Conservation (phyloP, 2,113 vertebrate species). For the Psophia crepitans region DNA sequence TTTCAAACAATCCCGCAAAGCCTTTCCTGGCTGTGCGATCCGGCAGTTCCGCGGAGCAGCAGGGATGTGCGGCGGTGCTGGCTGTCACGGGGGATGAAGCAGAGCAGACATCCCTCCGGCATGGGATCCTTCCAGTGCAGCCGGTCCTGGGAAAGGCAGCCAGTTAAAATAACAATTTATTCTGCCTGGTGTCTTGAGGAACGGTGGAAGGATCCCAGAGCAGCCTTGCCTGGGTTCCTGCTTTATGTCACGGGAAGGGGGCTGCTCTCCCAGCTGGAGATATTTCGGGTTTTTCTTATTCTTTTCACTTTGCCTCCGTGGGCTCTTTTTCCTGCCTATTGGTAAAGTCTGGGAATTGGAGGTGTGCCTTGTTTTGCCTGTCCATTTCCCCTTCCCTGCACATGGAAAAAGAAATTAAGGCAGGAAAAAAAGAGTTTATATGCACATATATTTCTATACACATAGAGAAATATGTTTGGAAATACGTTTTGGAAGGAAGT, state of each 20-base stretch:
- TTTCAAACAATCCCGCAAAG: background rate
- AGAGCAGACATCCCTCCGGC: background rate
- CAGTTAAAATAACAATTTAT: slow-evolving; percentile 58
- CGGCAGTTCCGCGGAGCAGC: fast-evolving
- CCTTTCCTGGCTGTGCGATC: fast-evolving
- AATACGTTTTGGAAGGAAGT: background rate
- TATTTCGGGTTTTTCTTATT: background rate
- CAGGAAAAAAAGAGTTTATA: no score
- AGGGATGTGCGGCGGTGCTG: background rate
- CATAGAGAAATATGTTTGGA: background rate
- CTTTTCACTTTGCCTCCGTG: background rate
- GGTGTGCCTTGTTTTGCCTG: background rate
- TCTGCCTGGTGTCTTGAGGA: background rate
- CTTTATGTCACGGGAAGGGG: background rate
- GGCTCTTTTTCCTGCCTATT: background rate
- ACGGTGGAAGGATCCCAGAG: slow-evolving; percentile 23
- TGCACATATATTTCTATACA: no score
- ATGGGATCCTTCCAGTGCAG: background rate
- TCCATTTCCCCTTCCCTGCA: background rate
- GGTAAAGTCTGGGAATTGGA: background rate
- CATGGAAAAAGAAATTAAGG: background rate
- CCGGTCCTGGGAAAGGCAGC: background rate
- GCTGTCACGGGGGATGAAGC: background rate
- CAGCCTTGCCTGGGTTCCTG: background rate
- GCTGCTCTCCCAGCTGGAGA: background rate